Evolutionary conservation across 1,140 invertebrate genomes (phyloP).

Genomic region (Cryptotermes secundus): DNA sequence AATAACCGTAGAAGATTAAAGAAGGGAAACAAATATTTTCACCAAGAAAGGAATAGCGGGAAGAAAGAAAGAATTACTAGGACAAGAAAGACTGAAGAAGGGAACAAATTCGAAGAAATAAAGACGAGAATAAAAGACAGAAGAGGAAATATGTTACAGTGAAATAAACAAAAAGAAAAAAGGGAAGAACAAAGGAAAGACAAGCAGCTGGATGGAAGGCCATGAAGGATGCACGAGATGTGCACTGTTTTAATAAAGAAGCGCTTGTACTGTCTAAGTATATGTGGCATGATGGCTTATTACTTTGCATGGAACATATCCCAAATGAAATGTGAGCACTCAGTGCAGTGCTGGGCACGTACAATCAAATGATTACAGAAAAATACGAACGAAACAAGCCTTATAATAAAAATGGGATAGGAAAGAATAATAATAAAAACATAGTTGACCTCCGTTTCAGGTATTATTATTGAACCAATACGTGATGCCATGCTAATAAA

Average conservation of each 20-base stretch:
- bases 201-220: not conserved
- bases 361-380: conserved; percentile 12
- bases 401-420: conserved; percentile 1
- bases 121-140: not conserved
- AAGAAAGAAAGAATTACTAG: no score
- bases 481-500: not conserved
- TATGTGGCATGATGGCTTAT: conserved; percentile 15
- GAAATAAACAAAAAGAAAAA: not conserved
- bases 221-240: no score
- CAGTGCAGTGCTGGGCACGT: not conserved
- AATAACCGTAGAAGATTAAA: no score
- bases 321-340: not conserved
- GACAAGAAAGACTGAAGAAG: no score
- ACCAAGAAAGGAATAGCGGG: no score
- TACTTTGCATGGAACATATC: not conserved
- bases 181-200: not conserved
- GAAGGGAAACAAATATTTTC: no score
- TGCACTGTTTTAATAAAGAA: not conserved
- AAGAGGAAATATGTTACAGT: not conserved
- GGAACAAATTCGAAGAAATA: not conserved
- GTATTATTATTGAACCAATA: conserved; percentile 13
- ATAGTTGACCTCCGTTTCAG: not conserved
- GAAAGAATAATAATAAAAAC: not conserved
- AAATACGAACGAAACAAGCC: not conserved
- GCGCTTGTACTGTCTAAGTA: not conserved